Percentiles rank a stretch among this genome's conserved stretches.
These are phyloP conservation scores for Sorex araneus DNA, from an alignment of 2,113 vertebrate species.

Conservation along the genomic window DNA sequence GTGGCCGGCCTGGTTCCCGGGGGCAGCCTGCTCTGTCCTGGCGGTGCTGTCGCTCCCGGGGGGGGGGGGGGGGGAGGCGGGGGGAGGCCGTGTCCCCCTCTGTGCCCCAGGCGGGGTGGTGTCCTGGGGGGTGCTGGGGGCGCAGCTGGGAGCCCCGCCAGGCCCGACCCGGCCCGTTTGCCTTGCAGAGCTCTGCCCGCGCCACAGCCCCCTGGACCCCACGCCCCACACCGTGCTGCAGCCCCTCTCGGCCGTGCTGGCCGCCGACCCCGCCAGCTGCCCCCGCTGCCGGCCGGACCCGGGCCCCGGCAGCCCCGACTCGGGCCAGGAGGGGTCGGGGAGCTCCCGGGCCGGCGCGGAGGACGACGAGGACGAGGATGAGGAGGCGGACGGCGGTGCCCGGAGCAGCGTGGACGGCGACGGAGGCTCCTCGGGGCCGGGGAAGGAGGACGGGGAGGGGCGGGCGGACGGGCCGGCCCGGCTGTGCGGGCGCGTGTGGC, in stretches of 20 bases:
- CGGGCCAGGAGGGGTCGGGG: conserved; percentile 79
- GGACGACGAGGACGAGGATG: not conserved
- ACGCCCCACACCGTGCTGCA: conserved; percentile 89
- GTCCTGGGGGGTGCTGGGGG: not conserved
- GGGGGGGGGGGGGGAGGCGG: too few species aligned
- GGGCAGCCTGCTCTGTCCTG: too few species aligned
- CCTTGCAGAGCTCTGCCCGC: conserved; percentile 89
- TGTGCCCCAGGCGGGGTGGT: too few species aligned
- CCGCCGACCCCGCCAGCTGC: conserved; percentile 90
- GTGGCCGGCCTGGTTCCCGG: too few species aligned
- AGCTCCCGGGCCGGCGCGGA: not conserved
- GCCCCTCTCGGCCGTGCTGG: conserved; percentile 91
- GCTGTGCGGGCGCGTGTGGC: conserved; percentile 87
- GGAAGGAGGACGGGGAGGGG: conserved; percentile 86
- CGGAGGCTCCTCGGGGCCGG: conserved; percentile 57
- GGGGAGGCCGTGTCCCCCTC: too few species aligned
- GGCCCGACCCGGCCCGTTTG: not conserved
- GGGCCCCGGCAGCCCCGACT: conserved; percentile 81
- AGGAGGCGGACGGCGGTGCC: conserved; percentile 19
- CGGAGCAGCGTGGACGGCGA: conserved; percentile 78
- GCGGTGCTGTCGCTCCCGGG: too few species aligned
- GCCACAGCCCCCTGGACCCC: conserved; percentile 89
- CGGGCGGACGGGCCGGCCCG: conserved; percentile 68
- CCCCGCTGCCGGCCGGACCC: conserved; percentile 88
- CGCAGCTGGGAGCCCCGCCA: too few species aligned